Conservation (phyloP, 2,113 vertebrate species). For the Budorcas taxicolor region DNA sequence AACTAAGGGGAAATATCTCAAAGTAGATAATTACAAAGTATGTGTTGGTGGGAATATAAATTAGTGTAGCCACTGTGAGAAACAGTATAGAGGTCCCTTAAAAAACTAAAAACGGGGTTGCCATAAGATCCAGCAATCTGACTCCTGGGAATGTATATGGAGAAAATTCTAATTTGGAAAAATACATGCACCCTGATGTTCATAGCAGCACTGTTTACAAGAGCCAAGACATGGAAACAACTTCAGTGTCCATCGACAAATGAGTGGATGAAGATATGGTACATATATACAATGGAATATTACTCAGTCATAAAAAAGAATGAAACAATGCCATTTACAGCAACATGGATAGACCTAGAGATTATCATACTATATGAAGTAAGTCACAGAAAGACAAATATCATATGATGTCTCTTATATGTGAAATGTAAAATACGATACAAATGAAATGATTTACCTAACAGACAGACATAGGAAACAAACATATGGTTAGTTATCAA, state of each 20-base stretch:
- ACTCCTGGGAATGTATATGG: background rate
- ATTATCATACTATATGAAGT: background rate
- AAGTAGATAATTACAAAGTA: background rate
- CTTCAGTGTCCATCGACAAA: background rate
- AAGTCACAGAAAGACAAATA: background rate
- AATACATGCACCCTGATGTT: background rate
- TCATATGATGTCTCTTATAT: background rate
- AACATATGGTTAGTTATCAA: background rate
- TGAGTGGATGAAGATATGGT: background rate
- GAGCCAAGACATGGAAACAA: background rate
- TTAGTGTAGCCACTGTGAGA: background rate
- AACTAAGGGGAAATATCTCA: background rate
- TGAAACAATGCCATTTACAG: background rate
- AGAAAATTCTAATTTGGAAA: background rate
- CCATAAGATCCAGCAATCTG: background rate
- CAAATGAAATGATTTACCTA: background rate
- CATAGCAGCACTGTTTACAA: background rate
- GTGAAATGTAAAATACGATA: background rate
- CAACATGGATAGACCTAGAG: background rate
- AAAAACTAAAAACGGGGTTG: background rate
- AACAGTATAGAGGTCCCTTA: background rate
- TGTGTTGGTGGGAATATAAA: background rate
- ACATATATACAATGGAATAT: background rate
- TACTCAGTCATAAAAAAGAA: background rate
- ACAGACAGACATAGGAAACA: background rate